These are phyloP conservation scores for Coecobrya sp. DNA, from an alignment of 2,888 invertebrate genomes.

Conservation along the genomic window DNA sequence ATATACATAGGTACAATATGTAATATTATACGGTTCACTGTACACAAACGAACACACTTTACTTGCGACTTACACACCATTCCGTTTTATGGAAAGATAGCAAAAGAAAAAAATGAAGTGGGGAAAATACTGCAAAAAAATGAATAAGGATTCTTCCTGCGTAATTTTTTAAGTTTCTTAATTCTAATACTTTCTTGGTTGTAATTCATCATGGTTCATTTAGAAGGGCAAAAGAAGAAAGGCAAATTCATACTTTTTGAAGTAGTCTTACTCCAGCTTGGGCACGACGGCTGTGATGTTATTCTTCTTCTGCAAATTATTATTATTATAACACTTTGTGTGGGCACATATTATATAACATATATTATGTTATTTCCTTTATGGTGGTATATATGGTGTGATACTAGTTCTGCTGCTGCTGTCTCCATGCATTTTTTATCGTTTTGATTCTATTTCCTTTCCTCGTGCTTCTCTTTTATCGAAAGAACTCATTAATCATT, in stretches of 20 bases:
- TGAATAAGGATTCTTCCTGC: slow-evolving; percentile 40
- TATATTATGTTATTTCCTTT: too few relatives aligned
- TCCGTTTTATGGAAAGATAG: not conserved
- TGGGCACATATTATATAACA: too few relatives aligned
- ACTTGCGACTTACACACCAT: too few relatives aligned
- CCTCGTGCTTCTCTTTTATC: slow-evolving; percentile 50
- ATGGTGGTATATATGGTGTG: not conserved
- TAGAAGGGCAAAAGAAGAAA: not conserved
- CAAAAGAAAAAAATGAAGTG: not conserved
- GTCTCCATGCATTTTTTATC: slow-evolving; percentile 49
- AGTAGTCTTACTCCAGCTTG: not conserved
- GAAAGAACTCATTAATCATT: slow-evolving; percentile 74
- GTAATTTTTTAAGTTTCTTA: slow-evolving; percentile 22
- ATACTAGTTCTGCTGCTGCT: slow-evolving; percentile 13
- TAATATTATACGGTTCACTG: slow-evolving; percentile 30
- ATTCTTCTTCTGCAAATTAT: not conserved
- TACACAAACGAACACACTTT: not conserved
- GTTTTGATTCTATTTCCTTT: slow-evolving; percentile 62
- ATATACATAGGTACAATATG: not conserved
- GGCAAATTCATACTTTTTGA: not conserved
- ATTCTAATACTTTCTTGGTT: not conserved
- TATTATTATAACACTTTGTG: slow-evolving; percentile 16
- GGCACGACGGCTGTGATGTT: not conserved
- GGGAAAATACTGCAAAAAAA: slow-evolving; percentile 56
- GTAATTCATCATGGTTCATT: not conserved